Conservation (phyloP, 2,797 vertebrate genomes). For the Galaxias olidus region DNA sequence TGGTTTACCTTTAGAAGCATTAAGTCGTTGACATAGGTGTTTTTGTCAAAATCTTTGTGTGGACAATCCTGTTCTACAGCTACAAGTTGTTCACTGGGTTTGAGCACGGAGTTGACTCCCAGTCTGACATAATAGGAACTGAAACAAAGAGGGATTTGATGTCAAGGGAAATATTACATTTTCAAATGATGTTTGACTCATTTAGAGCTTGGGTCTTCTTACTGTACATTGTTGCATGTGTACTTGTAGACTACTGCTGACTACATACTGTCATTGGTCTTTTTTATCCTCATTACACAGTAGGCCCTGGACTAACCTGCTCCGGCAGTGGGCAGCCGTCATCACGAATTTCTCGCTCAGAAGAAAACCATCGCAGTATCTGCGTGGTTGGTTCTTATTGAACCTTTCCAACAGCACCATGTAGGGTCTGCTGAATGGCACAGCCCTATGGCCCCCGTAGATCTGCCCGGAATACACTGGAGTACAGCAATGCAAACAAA, state of each 20-base stretch:
- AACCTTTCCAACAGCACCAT: slow-evolving; percentile 40
- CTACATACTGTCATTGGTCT: not conserved
- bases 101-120: slow-evolving; percentile 17
- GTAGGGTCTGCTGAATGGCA: slow-evolving; percentile 55
- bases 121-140: slow-evolving; percentile 25
- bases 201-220: no score
- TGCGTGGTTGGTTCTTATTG: rapidly evolving
- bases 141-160: slow-evolving; percentile 5
- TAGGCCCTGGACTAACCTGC: slow-evolving; percentile 32
- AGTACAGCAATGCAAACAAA: not conserved
- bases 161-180: no score
- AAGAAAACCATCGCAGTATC: slow-evolving; percentile 53
- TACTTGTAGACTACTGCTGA: not conserved
- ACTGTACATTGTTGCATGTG: no score
- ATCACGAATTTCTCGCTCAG: slow-evolving; percentile 64
- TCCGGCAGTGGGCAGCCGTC: slow-evolving; percentile 63
- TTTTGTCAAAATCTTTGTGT: not conserved
- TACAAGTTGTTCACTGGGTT: rapidly evolving
- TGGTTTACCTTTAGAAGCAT: slow-evolving; percentile 67
- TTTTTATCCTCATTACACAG: not conserved
- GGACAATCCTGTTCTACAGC: not conserved
- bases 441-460: slow-evolving; percentile 29
- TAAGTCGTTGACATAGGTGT: slow-evolving; percentile 34
- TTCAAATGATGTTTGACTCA: no score
- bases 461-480: slow-evolving; percentile 34